phyloP scores from a whole-genome alignment of 2,113 vertebrate genomes.

The Hiodon tergisus region DNA sequence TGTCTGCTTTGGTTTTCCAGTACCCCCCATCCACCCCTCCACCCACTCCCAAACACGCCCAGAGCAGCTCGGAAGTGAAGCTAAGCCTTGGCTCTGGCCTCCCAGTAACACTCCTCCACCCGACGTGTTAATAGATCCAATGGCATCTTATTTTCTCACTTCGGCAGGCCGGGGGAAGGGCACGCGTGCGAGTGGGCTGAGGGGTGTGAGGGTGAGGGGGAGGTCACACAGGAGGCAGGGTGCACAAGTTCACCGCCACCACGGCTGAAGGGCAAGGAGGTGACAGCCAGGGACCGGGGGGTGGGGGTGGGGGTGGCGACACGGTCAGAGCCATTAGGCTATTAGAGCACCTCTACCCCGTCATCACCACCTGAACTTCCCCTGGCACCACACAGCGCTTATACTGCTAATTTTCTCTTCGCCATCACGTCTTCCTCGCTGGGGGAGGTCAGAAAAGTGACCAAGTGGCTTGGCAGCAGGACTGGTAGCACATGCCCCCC shows the following conservation, averaged over 20 bases:
- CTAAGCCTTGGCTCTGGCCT: constrained; percentile 44
- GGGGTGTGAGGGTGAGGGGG: constrained; percentile 33
- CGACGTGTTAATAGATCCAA: constrained; percentile 62
- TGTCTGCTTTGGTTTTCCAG: constrained; percentile 30
- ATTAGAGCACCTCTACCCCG: not conserved
- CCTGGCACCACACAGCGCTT: not conserved
- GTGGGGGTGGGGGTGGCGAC: not conserved
- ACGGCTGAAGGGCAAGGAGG: not conserved
- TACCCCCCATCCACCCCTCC: constrained; percentile 27
- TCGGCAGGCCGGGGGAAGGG: constrained; percentile 49
- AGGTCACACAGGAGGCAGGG: constrained; percentile 54
- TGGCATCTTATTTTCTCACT: constrained; percentile 65
- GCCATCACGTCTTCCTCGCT: too few species aligned
- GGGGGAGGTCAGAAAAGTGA: too few species aligned
- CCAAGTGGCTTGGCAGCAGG: too few species aligned
- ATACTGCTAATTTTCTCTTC: too few species aligned
- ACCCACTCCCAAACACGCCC: constrained; percentile 24
- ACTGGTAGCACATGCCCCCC: too few species aligned
- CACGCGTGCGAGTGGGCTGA: constrained; percentile 32
- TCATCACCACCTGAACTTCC: not conserved
- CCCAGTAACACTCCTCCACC: constrained; percentile 46
- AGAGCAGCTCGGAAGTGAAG: constrained; percentile 35
- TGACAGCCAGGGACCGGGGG: not conserved
- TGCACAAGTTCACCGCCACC: constrained; percentile 51
- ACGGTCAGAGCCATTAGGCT: not conserved